Conservation (phyloP, 2,797 vertebrate species). For the Neopelma chrysocephalum region DNA sequence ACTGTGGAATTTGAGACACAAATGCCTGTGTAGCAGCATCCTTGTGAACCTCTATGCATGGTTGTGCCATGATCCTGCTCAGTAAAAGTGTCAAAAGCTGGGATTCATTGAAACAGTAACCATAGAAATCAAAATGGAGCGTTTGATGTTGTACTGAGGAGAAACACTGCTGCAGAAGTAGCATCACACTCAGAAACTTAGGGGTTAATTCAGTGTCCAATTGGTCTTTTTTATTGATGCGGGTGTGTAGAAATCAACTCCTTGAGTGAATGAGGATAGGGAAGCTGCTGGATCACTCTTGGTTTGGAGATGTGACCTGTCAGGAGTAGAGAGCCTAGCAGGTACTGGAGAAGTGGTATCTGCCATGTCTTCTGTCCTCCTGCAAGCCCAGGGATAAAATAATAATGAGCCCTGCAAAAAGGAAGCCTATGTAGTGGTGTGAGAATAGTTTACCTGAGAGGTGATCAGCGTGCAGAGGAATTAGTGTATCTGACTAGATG, state of each 20-base stretch:
- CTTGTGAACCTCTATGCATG: accelerated
- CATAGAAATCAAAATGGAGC: not conserved
- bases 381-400: not conserved
- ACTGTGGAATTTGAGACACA: not conserved
- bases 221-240: not conserved
- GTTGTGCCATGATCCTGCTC: not conserved
- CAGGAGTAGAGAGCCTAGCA: not conserved
- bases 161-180: not conserved
- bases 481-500: not conserved
- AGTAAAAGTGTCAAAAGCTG: not conserved
- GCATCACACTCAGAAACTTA: not conserved
- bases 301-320: not conserved
- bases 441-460: not conserved
- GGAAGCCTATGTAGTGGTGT: not conserved
- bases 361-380: not conserved
- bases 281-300: not conserved
- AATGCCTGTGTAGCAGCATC: not conserved
- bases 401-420: not conserved
- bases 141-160: not conserved
- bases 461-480: not conserved
- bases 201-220: not conserved
- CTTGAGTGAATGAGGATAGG: not conserved
- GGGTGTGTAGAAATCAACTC: not conserved
- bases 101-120: not conserved
- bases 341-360: not conserved